These are phyloP conservation scores for Hylyphantes graminicola DNA, from an alignment of 1,140 invertebrate genomes.

Conservation along the genomic window DNA sequence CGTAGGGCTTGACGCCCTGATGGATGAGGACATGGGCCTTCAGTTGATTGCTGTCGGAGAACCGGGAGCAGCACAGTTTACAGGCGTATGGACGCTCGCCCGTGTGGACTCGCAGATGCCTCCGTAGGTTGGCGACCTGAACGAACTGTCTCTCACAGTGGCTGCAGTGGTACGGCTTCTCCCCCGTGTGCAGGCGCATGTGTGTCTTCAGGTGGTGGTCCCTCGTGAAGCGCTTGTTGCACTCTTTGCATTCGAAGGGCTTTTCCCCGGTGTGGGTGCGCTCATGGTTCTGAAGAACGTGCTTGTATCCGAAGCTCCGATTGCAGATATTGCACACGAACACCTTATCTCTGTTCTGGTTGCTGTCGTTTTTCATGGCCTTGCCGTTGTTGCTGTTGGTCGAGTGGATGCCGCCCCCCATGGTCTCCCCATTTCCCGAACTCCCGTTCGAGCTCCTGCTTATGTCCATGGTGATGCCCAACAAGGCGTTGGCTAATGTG, in stretches of 20 bases:
- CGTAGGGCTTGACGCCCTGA: slow-evolving; percentile 88
- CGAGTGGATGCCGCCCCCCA: slow-evolving; percentile 26
- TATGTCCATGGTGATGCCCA: slow-evolving; percentile 23
- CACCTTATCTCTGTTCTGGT: slow-evolving; percentile 74
- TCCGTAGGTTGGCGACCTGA: slow-evolving; percentile 89
- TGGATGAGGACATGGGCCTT: slow-evolving; percentile 91
- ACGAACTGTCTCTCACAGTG: slow-evolving; percentile 93
- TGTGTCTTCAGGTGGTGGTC: slow-evolving; percentile 95
- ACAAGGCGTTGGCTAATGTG: slow-evolving; percentile 30
- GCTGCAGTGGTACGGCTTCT: slow-evolving; percentile 91
- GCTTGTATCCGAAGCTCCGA: slow-evolving; percentile 91
- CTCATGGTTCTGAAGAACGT: slow-evolving; percentile 95
- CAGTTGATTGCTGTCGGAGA: slow-evolving; percentile 92
- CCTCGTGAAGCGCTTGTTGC: slow-evolving; percentile 93
- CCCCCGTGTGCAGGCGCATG: slow-evolving; percentile 90
- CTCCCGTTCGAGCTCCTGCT: slow-evolving; percentile 11
- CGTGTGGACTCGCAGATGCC: slow-evolving; percentile 94
- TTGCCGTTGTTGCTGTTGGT: slow-evolving; percentile 27
- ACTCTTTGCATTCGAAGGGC: slow-evolving; percentile 94
- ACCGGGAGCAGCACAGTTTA: slow-evolving; percentile 86
- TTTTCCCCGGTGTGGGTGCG: slow-evolving; percentile 96
- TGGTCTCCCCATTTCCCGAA: slow-evolving; percentile 19
- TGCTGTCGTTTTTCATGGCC: background rate
- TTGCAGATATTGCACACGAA: slow-evolving; percentile 90
- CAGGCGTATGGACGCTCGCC: slow-evolving; percentile 94